Evolutionary conservation across 2,888 invertebrate species (phyloP), one percentile per base, ranked within the genome.

Genomic region (Gortyna flavago): DNA sequence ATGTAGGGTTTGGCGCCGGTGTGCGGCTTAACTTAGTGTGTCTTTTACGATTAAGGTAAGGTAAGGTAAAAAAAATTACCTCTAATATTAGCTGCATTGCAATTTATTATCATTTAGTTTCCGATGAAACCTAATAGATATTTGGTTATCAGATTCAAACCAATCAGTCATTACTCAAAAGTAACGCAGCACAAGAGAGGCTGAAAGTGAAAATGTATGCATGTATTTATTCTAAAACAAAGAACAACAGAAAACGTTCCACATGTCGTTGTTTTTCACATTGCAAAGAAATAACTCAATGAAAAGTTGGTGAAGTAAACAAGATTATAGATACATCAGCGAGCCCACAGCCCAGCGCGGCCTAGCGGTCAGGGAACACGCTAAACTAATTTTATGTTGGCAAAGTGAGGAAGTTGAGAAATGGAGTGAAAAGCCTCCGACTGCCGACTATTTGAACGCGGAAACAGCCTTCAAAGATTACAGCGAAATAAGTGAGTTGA

Each of bases 261-360:
- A 35, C 41, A n/a, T 35, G 21, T 41, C 29, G 35, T 72, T 72
- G 48, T 78, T 72, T 65, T 69, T 64, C 21, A 57, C 35, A n/a
- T n/a, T n/a, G n/a, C n/a, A 62, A 75, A 72, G 29, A 51, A 38
- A 62, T 75, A 83, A 83, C 72, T 72, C 44, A 70, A 76, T 84
- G 54, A 72, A 83, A 84, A 84, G 67, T 77, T 75, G 32, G 59
- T 68, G 67, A 73, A 67, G 59, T 75, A 75, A 84, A 84, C 85
- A 75, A 85, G 75, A 84, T 84, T 84, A 84, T 25, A 32, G 75
- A 81, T 73, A 78, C 81, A 81, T 75, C 78, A 71, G 62, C 51
- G 80, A 54, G 48, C 68, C 29, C 51, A 21, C n/a, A n/a, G 61
- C 41, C 8, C 21, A 0, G 77, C 54, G 38, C 64, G 67, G 70